Evolutionary conservation across 1,140 invertebrate genomes (phyloP).

Genomic region (Brachionus sp.): DNA sequence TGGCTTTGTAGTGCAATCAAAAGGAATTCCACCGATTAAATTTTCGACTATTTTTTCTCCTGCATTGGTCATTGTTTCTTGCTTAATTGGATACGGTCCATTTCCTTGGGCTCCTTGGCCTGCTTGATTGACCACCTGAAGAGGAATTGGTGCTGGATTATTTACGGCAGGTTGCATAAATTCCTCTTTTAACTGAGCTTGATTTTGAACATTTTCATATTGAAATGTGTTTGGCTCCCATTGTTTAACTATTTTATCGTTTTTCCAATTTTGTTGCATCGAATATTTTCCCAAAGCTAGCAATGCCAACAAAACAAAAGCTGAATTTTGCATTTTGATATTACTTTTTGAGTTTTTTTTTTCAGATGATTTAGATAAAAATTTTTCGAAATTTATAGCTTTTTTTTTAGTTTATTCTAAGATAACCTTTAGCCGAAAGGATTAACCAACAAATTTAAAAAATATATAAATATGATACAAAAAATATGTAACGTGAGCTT

Average conservation of each 20-base stretch:
- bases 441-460: background rate
- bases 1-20: slow-evolving; percentile 5
- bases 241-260: slow-evolving; percentile 34
- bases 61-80: slow-evolving; percentile 35
- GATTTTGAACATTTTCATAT: background rate
- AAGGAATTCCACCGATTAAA: slow-evolving; percentile 40
- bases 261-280: slow-evolving; percentile 26
- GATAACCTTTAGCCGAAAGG: background rate
- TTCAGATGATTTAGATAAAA: background rate
- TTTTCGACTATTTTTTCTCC: slow-evolving; percentile 31
- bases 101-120: background rate
- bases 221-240: slow-evolving; percentile 1
- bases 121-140: background rate
- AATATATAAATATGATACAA: background rate
- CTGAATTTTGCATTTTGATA: background rate
- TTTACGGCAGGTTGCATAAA: background rate
- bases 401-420: background rate
- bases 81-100: slow-evolving; percentile 8
- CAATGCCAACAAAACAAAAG: background rate
- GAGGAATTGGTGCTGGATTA: background rate
- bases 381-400: background rate
- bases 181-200: background rate
- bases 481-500: background rate
- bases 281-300: background rate
- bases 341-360: background rate